Percentiles rank a stretch among this genome's conserved stretches.
Evolutionary conservation across 2,797 vertebrate species (phyloP).

Genomic region (Pogonophryne albipinna): DNA sequence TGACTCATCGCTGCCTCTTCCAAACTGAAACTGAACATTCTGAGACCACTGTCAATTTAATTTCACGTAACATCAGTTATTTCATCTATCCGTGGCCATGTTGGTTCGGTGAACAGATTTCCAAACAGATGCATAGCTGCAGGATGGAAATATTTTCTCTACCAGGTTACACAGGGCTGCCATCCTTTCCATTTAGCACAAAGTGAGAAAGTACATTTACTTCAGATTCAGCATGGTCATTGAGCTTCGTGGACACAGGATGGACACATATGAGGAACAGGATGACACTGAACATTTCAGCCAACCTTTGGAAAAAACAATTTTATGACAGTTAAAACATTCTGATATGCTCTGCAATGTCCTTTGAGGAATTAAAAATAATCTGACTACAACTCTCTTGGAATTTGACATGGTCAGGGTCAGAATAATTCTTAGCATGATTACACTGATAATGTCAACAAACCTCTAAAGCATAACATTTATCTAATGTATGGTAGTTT

Average conservation of each 20-base stretch:
- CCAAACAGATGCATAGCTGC: background rate
- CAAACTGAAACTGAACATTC: slow-evolving; percentile 9
- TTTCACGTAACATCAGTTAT: background rate
- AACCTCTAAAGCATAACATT: background rate
- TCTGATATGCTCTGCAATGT: too few species aligned
- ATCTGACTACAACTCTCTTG: too few species aligned
- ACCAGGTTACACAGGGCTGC: too few species aligned
- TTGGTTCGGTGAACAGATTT: background rate
- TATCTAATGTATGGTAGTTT: background rate
- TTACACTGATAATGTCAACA: background rate
- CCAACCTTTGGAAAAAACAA: background rate
- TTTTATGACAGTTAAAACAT: background rate
- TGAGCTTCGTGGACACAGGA: background rate
- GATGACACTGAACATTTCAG: background rate
- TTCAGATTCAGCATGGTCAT: background rate
- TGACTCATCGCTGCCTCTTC: background rate
- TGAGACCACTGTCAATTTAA: background rate
- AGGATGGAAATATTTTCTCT: background rate
- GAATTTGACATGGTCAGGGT: too few species aligned
- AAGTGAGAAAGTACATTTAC: background rate
- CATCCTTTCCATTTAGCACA: background rate
- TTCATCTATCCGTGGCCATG: background rate
- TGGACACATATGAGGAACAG: background rate
- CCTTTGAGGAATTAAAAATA: too few species aligned
- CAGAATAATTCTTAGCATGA: too few species aligned